A percentile compares a stretch with the other conserved stretches of the same genome.
phyloP scores from a whole-genome alignment of 1,140 invertebrate species.

The Drosophila sp. region DNA sequence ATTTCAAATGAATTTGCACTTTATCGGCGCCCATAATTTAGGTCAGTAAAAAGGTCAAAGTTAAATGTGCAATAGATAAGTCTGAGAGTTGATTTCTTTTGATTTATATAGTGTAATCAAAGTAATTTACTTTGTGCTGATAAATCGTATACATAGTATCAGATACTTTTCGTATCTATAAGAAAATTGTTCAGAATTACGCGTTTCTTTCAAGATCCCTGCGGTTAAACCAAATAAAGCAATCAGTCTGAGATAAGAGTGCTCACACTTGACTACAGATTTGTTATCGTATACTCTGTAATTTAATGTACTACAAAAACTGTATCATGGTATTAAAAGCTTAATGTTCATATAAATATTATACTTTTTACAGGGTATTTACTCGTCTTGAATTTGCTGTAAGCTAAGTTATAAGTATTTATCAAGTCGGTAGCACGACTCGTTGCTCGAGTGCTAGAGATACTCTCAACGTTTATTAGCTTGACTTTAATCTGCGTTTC shows the following conservation, averaged over 20 bases:
- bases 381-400: background rate
- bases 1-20: constrained; percentile 16
- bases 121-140: background rate
- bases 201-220: background rate
- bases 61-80: constrained; percentile 10
- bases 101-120: constrained; percentile 16
- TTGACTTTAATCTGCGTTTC: constrained; percentile 33
- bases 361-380: constrained; percentile 13
- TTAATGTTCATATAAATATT: too few relatives aligned
- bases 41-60: constrained; percentile 39
- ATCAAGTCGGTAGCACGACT: constrained; percentile 15
- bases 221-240: background rate
- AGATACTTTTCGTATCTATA: background rate
- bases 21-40: constrained; percentile 28
- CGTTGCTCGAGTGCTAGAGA: constrained; percentile 17
- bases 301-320: background rate
- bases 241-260: background rate
- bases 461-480: constrained; percentile 33
- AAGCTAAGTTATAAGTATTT: background rate
- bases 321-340: too few relatives aligned
- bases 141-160: background rate
- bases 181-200: background rate
- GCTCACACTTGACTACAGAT: background rate
- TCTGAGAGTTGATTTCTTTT: background rate
- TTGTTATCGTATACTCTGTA: background rate